These are phyloP conservation scores for Tympanuchus pallidicinctus DNA, from an alignment of 2,113 vertebrate species.

Conservation along the genomic window DNA sequence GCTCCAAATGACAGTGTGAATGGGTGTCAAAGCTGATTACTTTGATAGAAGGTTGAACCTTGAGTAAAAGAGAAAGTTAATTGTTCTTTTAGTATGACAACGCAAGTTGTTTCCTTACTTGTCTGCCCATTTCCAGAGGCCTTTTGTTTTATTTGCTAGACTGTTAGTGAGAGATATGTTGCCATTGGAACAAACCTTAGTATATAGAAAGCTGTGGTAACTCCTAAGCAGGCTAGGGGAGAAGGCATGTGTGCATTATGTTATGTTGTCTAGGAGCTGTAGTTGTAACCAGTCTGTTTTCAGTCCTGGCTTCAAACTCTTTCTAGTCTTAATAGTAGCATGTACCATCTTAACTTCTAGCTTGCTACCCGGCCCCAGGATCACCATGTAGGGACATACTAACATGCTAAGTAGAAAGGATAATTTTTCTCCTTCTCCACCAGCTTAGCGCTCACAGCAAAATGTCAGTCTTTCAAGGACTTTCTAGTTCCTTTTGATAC, in stretches of 20 bases:
- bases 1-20: neutral
- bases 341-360: neutral
- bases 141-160: slow-evolving; percentile 5
- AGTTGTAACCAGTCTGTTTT: neutral
- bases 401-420: neutral
- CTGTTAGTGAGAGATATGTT: neutral
- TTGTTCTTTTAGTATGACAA: neutral
- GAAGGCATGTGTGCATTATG: neutral
- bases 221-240: neutral
- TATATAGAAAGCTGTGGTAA: neutral
- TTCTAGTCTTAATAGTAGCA: neutral
- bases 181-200: neutral
- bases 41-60: neutral
- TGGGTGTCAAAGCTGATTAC: neutral
- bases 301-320: neutral
- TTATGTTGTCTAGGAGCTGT: neutral
- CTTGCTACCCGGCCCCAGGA: neutral
- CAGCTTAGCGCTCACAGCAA: neutral
- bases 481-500: neutral
- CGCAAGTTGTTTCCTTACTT: slow-evolving; percentile 17
- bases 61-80: neutral
- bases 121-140: neutral
- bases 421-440: neutral
- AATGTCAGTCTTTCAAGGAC: neutral
- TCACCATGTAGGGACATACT: neutral